These are phyloP conservation scores for Mobula hypostoma DNA, from an alignment of 2,113 vertebrate genomes.

Conservation along the genomic window DNA sequence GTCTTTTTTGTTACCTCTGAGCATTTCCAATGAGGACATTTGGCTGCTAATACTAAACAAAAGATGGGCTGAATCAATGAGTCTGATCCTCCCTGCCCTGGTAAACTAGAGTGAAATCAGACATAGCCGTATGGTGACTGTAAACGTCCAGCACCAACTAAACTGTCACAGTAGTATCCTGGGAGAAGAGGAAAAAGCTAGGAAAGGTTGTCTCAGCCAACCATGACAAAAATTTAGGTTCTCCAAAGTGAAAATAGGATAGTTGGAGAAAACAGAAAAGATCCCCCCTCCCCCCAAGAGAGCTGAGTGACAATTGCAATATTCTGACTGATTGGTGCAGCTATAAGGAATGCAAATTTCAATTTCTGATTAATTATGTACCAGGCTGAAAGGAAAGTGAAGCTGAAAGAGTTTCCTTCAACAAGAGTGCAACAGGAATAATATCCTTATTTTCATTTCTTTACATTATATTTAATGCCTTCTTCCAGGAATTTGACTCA, in stretches of 20 bases:
- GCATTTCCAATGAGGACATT: not conserved
- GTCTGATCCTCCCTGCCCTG: not conserved
- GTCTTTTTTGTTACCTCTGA: not conserved
- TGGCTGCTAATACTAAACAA: not conserved
- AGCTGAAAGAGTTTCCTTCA: no score
- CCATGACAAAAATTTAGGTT: no score
- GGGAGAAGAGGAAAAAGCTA: not conserved
- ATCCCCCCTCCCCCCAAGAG: no score
- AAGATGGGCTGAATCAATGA: not conserved
- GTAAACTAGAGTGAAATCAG: not conserved
- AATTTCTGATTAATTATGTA: no score
- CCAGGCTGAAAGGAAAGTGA: no score
- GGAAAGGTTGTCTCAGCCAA: not conserved
- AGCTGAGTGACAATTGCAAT: no score
- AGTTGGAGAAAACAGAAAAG: no score
- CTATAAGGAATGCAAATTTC: no score
- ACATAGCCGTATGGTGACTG: not conserved
- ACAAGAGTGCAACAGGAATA: not conserved
- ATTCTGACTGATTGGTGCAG: no score
- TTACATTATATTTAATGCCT: not conserved
- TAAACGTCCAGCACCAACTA: no score
- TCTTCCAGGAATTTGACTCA: not conserved
- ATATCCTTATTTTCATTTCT: not conserved
- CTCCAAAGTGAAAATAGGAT: no score
- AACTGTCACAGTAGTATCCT: not conserved